Conservation (phyloP, 2,797 vertebrate species). For the Novumbra hubbsi region DNA sequence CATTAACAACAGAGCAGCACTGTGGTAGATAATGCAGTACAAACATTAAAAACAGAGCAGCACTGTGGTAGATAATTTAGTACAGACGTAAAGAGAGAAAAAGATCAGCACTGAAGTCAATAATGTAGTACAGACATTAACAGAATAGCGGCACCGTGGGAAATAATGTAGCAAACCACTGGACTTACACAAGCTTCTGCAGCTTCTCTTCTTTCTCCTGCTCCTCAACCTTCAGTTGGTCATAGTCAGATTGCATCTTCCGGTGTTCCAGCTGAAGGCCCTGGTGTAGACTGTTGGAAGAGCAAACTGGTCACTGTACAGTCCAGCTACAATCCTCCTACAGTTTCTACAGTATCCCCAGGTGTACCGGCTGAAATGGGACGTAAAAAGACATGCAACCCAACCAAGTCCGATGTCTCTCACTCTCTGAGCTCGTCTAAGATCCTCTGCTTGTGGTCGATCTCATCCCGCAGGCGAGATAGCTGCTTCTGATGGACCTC, state of each 20-base stretch:
- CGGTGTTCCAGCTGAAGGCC: constrained; percentile 88
- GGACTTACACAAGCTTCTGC: constrained; percentile 86
- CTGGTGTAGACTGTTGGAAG: constrained; percentile 80
- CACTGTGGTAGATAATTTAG: constrained; percentile 1
- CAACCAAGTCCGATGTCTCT: constrained; percentile 17
- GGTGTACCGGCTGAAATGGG: not conserved
- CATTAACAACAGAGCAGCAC: not conserved
- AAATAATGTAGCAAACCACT: not conserved
- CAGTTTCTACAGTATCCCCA: not conserved
- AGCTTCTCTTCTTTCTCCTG: constrained; percentile 86
- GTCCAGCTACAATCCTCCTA: not conserved
- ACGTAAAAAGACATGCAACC: not conserved
- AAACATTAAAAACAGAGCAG: not conserved
- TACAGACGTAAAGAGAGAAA: not conserved
- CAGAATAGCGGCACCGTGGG: not conserved
- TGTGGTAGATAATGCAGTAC: not conserved
- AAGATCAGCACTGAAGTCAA: not conserved
- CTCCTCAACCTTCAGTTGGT: constrained; percentile 86
- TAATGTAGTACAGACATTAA: not conserved
- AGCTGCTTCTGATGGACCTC: constrained; percentile 95
- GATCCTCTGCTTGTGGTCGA: constrained; percentile 88
- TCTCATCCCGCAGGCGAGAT: constrained; percentile 90
- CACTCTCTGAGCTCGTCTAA: constrained; percentile 89
- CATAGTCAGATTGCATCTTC: constrained; percentile 85
- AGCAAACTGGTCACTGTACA: not conserved